Evolutionary conservation across 2,113 vertebrate genomes (phyloP).

Genomic region (Galeopterus variegatus): DNA sequence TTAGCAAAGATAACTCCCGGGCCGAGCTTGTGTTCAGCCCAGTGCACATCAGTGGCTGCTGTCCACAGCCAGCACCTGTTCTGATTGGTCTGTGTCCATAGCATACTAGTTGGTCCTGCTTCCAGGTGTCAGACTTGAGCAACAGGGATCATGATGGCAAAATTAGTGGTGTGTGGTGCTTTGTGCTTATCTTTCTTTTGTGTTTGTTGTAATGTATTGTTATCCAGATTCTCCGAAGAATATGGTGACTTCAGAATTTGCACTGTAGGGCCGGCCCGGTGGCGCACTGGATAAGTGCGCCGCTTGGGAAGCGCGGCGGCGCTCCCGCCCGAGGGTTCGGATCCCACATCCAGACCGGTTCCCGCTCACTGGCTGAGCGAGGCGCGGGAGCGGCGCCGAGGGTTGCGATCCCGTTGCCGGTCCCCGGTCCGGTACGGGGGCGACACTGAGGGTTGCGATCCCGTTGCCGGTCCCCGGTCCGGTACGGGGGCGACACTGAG

Average conservation of each 20-base stretch:
- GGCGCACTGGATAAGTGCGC: too few relatives aligned
- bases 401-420: too few relatives aligned
- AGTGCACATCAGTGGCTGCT: not conserved
- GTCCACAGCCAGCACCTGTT: not conserved
- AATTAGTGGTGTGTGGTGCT: not conserved
- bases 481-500: too few relatives aligned
- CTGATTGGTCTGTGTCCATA: not conserved
- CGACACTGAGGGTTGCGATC: too few relatives aligned
- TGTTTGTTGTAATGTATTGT: not conserved
- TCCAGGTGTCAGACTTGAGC: not conserved
- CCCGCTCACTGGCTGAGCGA: too few relatives aligned
- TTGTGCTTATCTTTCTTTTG: not conserved
- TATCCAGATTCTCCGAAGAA: not conserved
- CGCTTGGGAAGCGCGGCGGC: too few relatives aligned
- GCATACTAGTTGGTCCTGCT: not conserved
- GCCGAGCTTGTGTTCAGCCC: not conserved
- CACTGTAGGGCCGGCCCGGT: too few relatives aligned
- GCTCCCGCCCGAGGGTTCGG: too few relatives aligned
- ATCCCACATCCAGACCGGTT: too few relatives aligned
- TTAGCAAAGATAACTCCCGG: not conserved
- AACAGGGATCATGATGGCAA: not conserved
- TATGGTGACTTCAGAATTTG: conserved; percentile 4
- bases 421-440: too few relatives aligned
- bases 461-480: too few relatives aligned
- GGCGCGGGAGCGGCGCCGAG: too few relatives aligned